These are phyloP conservation scores for Dichetophora obliterata DNA, from an alignment of 2,888 invertebrate species.

Conservation along the genomic window DNA sequence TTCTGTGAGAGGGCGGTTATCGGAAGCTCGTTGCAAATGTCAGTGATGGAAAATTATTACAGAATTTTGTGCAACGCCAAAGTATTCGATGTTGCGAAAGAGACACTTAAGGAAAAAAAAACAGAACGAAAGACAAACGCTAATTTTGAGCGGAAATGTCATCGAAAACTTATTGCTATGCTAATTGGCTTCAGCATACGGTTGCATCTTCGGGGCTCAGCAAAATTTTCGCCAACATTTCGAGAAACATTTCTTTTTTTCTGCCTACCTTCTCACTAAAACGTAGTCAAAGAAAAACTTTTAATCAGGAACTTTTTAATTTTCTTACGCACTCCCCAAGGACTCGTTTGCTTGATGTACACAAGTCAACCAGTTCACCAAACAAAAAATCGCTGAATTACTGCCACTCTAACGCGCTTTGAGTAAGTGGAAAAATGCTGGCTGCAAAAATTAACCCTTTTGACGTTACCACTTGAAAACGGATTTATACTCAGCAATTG, in stretches of 20 bases:
- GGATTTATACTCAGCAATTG: neutral
- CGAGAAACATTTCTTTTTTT: neutral
- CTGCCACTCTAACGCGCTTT: slow-evolving; percentile 19
- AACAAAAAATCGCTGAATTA: neutral
- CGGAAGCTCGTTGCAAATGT: slow-evolving; percentile 16
- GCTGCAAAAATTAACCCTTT: slow-evolving; percentile 27
- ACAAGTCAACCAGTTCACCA: neutral
- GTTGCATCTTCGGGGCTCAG: neutral
- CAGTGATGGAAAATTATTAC: slow-evolving; percentile 57
- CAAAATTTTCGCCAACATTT: neutral
- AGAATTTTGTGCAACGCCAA: slow-evolving; percentile 50
- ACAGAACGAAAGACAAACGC: slow-evolving; percentile 47
- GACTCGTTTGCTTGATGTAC: slow-evolving; percentile 46
- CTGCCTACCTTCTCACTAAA: neutral
- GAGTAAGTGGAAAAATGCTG: slow-evolving; percentile 2
- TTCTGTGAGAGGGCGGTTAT: slow-evolving; percentile 47
- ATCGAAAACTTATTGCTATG: slow-evolving; percentile 22
- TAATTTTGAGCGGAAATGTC: slow-evolving; percentile 37
- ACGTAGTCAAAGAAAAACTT: slow-evolving; percentile 32
- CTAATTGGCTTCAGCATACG: slow-evolving; percentile 11
- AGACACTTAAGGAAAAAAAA: neutral
- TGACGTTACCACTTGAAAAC: neutral
- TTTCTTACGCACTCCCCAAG: slow-evolving; percentile 37
- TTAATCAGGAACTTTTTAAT: slow-evolving; percentile 36
- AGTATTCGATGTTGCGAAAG: neutral